Evolutionary conservation across 2,888 invertebrate species (phyloP).

Genomic region (Stenoptilia bipunctidactyla): DNA sequence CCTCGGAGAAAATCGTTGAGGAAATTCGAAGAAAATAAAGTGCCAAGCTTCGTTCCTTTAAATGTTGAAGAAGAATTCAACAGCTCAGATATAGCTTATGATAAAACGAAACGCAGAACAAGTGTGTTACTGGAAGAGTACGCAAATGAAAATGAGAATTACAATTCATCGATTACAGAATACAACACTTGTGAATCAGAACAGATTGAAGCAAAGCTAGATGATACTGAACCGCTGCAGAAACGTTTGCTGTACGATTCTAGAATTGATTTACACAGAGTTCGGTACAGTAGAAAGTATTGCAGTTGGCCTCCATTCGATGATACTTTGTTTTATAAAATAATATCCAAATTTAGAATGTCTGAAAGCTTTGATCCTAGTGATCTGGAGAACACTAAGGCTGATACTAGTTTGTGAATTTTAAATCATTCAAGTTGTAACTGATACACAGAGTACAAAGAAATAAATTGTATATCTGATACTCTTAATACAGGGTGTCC

Average conservation of each 20-base stretch:
- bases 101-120: slow-evolving; percentile 11
- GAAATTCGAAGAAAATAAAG: slow-evolving; percentile 24
- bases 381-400: slow-evolving; percentile 26
- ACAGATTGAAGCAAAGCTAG: slow-evolving; percentile 10
- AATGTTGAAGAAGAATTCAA: slow-evolving; percentile 17
- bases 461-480: too few relatives aligned
- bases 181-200: slow-evolving; percentile 26
- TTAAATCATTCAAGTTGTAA: too few relatives aligned
- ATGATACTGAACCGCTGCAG: slow-evolving; percentile 12
- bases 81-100: background rate
- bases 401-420: background rate
- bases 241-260: slow-evolving; percentile 32
- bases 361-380: slow-evolving; percentile 57
- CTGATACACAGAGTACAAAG: too few relatives aligned
- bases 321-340: slow-evolving; percentile 45
- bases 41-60: slow-evolving; percentile 42
- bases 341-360: slow-evolving; percentile 53
- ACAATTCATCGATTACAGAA: slow-evolving; percentile 21
- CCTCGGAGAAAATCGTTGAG: slow-evolving; percentile 5
- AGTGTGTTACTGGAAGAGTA: slow-evolving; percentile 18
- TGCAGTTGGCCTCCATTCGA: slow-evolving; percentile 58
- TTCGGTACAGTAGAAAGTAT: slow-evolving; percentile 21
- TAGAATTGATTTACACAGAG: slow-evolving; percentile 20
- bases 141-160: slow-evolving; percentile 14
- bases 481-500: too few relatives aligned